Evolutionary conservation across 2,888 invertebrate genomes (phyloP), one percentile per base, ranked within the genome.

Genomic region (Heteromyza rotundicornis): DNA sequence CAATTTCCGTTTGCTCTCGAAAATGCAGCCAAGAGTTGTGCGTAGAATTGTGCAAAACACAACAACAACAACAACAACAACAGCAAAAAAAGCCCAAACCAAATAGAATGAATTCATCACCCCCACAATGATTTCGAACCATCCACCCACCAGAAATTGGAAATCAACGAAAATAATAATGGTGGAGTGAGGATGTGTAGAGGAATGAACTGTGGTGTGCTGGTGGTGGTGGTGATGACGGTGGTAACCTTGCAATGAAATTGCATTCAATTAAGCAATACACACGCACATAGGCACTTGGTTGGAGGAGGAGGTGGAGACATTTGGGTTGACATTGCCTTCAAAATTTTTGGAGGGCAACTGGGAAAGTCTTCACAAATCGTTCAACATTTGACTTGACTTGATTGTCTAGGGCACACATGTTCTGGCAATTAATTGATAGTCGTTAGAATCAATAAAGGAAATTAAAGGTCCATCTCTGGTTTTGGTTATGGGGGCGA

Each of bases 221-320:
- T 40, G 16, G 3, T 40, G 40, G 8, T 8, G 40, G 8, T 40
- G 40, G 10, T 3, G 12, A 40, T 40, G n/a, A 12, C 3, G 3
- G n/a, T 14, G n/a, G 12, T 3, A 14, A 40, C 40, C 7, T n/a
- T n/a, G 40, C n/a, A 40, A 40, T 40, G 16, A 40, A 40, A 40
- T 40, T 40, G 40, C 40, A 40, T 40, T 40, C 40, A 40, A 40
- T 40, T 40, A 40, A n/a, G 40, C 40, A 40, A 12, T 40, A 20
- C 5, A 17, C 32, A 57, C 35, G 23, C 22, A 47, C 57, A 57
- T 16, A 14, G 16, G 16, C 56, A 20, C 40, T 12, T 40, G 40
- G 7, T 8, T 5, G 32, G 32, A 32, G 32, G 32, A 32, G 32
- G 12, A 32, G 5, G 32, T 32, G 32, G 32, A 32, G 32, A 32